These are phyloP conservation scores for Acleris emargana DNA, from an alignment of 2,888 invertebrate species.

Conservation along the genomic window DNA sequence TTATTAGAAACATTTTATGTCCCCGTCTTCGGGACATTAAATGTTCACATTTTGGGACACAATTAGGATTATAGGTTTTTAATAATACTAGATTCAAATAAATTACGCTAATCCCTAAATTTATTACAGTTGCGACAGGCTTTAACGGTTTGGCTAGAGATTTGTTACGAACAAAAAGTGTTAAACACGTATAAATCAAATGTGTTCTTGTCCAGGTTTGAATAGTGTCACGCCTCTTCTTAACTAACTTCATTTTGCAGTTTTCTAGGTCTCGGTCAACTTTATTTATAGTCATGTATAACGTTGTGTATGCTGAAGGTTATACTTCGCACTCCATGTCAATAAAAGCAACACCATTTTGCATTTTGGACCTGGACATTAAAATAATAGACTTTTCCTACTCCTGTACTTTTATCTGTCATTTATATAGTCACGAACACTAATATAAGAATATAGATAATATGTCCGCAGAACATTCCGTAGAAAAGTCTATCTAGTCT, in stretches of 20 bases:
- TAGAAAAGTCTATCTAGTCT: too few relatives aligned
- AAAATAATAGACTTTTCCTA: too few relatives aligned
- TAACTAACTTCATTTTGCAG: slow-evolving; percentile 29
- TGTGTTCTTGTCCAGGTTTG: slow-evolving; percentile 24
- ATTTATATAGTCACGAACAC: too few relatives aligned
- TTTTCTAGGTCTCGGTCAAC: slow-evolving; percentile 30
- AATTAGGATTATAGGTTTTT: slow-evolving; percentile 37
- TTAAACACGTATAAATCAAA: slow-evolving; percentile 28
- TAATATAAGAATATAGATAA: too few relatives aligned
- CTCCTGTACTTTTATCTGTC: too few relatives aligned
- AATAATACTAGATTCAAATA: slow-evolving; percentile 41
- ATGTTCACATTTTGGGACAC: slow-evolving; percentile 36
- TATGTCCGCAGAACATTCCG: too few relatives aligned
- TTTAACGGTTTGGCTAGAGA: slow-evolving; percentile 45
- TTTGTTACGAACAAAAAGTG: slow-evolving; percentile 25
- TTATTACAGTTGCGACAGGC: slow-evolving; percentile 56
- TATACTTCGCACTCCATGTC: slow-evolving; percentile 19
- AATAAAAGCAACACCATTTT: not conserved
- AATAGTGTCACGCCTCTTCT: slow-evolving; percentile 12
- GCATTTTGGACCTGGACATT: not conserved
- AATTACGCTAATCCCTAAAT: slow-evolving; percentile 66
- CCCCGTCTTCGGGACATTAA: slow-evolving; percentile 20
- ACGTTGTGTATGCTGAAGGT: slow-evolving; percentile 17
- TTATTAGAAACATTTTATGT: slow-evolving; percentile 27
- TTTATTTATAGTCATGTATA: slow-evolving; percentile 30